Base-by-base conservation (phyloP, 2,113 vertebrate genomes). In the Anthoscopus minutus region DNA sequence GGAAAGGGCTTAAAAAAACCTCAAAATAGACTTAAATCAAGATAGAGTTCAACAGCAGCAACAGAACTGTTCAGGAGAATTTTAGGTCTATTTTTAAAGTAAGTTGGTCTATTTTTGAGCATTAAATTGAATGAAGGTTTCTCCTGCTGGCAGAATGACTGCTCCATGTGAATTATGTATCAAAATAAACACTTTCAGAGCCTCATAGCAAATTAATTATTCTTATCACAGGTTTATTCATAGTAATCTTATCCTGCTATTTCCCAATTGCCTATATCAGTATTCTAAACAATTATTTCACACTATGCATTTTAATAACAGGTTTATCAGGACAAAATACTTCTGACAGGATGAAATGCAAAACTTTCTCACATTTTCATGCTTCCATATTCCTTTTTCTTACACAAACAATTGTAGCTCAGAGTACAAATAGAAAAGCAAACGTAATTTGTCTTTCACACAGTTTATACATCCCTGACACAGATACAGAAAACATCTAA, bases 171-270 rank as follows among this genome's bases (percentile, higher is more conserved):
- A 91, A 53, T 35, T 24, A 64, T 2, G 11, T 30, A 80, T 48
- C 80, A 86, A 88, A 86, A 80, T 45, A 79, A 86, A 58, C 44
- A 38, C 19, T 74, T 81, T 21, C 60, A 51, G 72, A 87, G 53
- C 17, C 44, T 37, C 62, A 13, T 2, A 37, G 30, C 57, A 76
- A 85, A 84, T 60, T 28, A 96, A 53, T 79, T 92, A 19, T 28
- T 79, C 35, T 71, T 79, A 86, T 11, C 8, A 7, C 51, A 92
- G 77, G 16, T 74, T 92, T 27, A 51, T 11, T 76, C 40, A 47
- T 0, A 4, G 64, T 76, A 85, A 47, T 53, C 33, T 69, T 4
- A 78, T 18, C 61, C 71, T 88, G 54, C 35, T 74, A 33, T 38
- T 91, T 93, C 66, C 74, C 44, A 84, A 10, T 5, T 84, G 65